Evolutionary conservation across 35 echinoderm and acorn worm species (phyloP).

Genomic region (Ophioderma brevispina): DNA sequence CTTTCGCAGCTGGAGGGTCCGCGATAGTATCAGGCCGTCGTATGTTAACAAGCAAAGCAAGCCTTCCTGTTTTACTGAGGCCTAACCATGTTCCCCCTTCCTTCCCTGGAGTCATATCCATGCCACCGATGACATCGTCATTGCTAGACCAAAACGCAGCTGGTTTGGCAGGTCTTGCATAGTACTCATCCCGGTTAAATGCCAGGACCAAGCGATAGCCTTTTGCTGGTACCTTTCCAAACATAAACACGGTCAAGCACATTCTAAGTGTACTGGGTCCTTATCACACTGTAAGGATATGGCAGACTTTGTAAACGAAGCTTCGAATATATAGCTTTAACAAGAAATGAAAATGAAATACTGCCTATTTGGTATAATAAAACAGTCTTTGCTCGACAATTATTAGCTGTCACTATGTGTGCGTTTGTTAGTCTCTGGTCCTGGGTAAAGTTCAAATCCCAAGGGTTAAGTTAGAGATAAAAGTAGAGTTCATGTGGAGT

Average conservation of each 20-base stretch:
- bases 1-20: constrained; percentile 55
- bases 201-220: constrained; percentile 70
- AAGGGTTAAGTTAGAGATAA: too few relatives aligned
- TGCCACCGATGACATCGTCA: constrained; percentile 56
- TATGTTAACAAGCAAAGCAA: constrained; percentile 77
- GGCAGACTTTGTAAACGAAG: too few relatives aligned
- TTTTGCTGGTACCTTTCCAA: background rate
- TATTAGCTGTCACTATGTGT: too few relatives aligned
- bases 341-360: too few relatives aligned
- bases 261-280: too few relatives aligned
- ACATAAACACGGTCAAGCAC: background rate
- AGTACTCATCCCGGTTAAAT: constrained; percentile 94
- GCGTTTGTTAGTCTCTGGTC: too few relatives aligned
- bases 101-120: constrained; percentile 68
- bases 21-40: constrained; percentile 19
- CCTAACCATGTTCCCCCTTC: constrained; percentile 95
- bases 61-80: constrained; percentile 55
- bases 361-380: too few relatives aligned
- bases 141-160: constrained; percentile 72
- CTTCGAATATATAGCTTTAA: too few relatives aligned
- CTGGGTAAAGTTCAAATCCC: too few relatives aligned
- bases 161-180: constrained; percentile 66
- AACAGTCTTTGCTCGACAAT: too few relatives aligned
- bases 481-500: too few relatives aligned
- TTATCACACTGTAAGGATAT: too few relatives aligned